Evolutionary conservation across 2,888 invertebrate genomes (phyloP).

Genomic region (Biston betularia): DNA sequence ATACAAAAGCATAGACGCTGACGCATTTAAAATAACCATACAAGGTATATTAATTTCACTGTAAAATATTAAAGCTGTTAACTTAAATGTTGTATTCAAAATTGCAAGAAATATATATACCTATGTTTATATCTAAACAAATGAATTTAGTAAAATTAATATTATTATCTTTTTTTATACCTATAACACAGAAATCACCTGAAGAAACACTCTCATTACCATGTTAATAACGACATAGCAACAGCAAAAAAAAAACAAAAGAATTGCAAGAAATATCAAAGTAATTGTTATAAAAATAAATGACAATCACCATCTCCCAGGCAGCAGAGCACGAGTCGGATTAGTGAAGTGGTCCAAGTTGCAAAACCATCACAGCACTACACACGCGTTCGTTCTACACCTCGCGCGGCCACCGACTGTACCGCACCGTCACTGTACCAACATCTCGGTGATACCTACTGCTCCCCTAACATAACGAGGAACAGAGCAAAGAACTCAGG

Average conservation of each 20-base stretch:
- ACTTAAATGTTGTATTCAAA: background rate
- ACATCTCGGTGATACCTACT: slow-evolving; percentile 1
- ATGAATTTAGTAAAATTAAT: background rate
- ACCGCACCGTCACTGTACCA: slow-evolving; percentile 15
- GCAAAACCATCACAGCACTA: slow-evolving; percentile 60
- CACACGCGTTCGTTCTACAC: slow-evolving; percentile 62
- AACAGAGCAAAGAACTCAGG: slow-evolving; percentile 26
- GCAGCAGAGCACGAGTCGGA: slow-evolving; percentile 41
- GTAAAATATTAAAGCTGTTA: background rate
- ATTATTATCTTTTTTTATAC: background rate
- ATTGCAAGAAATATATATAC: background rate
- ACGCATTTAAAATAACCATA: slow-evolving; percentile 10
- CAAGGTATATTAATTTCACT: background rate
- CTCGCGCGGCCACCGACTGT: slow-evolving; percentile 69
- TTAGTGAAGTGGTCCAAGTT: slow-evolving; percentile 75
- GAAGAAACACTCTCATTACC: background rate
- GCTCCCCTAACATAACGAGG: slow-evolving; percentile 14
- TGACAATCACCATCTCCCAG: slow-evolving; percentile 44
- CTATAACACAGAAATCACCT: slow-evolving; percentile 9
- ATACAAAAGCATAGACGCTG: slow-evolving; percentile 5
- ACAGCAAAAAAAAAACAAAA: slow-evolving; percentile 6
- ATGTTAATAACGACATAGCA: background rate
- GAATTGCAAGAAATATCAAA: background rate
- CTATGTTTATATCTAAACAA: background rate
- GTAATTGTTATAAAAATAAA: slow-evolving; percentile 6